phyloP scores from a whole-genome alignment of 2,888 invertebrate genomes.

The Thyatira batis region DNA sequence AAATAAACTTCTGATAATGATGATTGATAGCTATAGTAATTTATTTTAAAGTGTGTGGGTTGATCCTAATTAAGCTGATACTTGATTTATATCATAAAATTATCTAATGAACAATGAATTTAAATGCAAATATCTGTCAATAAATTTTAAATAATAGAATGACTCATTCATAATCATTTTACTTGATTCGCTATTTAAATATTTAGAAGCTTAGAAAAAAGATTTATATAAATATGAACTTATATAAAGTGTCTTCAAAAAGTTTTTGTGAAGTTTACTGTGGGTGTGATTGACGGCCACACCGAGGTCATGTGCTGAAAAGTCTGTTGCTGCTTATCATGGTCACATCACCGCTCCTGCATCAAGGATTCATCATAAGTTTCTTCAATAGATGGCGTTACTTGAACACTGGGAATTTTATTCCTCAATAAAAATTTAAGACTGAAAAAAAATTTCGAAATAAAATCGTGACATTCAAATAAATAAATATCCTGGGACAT shows the following conservation, averaged over 20 bases:
- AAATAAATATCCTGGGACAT: no score
- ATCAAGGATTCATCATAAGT: background rate
- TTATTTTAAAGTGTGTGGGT: background rate
- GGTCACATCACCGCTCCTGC: no score
- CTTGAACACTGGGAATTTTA: no score
- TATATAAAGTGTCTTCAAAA: no score
- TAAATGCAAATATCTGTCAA: background rate
- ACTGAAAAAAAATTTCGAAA: no score
- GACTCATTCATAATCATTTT: background rate
- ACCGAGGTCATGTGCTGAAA: background rate
- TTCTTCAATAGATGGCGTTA: no score
- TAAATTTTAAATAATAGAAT: background rate
- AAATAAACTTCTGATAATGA: no score
- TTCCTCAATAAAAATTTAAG: no score
- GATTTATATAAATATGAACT: no score
- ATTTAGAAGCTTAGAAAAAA: conserved; percentile 14
- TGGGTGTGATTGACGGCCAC: conserved; percentile 24
- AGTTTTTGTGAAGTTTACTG: conserved; percentile 12
- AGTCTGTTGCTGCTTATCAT: no score
- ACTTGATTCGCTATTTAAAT: conserved; percentile 3
- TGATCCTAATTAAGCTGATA: background rate
- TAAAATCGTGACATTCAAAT: background rate
- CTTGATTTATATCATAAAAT: background rate
- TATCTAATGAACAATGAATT: background rate
- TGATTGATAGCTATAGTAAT: background rate